Conservation (phyloP, 2,113 vertebrate genomes). For the Mionectes macconnelli region DNA sequence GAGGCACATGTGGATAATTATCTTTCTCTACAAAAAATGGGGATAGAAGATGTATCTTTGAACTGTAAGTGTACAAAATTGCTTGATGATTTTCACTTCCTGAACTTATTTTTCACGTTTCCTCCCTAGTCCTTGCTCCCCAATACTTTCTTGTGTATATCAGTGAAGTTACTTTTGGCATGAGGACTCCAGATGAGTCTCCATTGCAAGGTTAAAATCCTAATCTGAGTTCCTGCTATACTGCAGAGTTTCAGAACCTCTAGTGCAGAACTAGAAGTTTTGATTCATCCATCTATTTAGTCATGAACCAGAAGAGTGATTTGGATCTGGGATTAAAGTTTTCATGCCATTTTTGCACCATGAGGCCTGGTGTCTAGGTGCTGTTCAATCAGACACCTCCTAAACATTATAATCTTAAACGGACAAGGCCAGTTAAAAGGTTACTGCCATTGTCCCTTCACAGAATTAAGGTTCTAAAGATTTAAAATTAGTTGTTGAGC, state of each 20-base stretch:
- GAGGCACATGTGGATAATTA: neutral
- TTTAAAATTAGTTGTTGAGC: neutral
- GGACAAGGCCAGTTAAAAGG: neutral
- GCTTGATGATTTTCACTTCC: neutral
- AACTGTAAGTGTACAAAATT: neutral
- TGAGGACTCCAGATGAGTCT: neutral
- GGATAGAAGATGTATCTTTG: neutral
- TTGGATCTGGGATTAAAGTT: neutral
- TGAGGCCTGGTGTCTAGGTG: neutral
- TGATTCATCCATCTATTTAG: neutral
- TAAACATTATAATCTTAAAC: neutral
- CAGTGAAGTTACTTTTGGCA: neutral
- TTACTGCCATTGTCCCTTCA: neutral
- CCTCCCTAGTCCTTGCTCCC: neutral
- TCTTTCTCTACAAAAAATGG: neutral
- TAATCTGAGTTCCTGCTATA: neutral
- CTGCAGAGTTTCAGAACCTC: neutral
- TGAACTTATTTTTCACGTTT: neutral
- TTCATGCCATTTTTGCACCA: neutral
- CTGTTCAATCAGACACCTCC: neutral
- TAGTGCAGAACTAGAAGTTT: neutral
- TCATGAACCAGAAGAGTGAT: neutral
- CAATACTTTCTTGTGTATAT: neutral
- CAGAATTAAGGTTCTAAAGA: neutral
- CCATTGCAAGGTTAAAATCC: neutral